Evolutionary conservation across 2,888 invertebrate genomes (phyloP), one percentile per base, ranked within the genome.

Genomic region (Limnephilus auricula): DNA sequence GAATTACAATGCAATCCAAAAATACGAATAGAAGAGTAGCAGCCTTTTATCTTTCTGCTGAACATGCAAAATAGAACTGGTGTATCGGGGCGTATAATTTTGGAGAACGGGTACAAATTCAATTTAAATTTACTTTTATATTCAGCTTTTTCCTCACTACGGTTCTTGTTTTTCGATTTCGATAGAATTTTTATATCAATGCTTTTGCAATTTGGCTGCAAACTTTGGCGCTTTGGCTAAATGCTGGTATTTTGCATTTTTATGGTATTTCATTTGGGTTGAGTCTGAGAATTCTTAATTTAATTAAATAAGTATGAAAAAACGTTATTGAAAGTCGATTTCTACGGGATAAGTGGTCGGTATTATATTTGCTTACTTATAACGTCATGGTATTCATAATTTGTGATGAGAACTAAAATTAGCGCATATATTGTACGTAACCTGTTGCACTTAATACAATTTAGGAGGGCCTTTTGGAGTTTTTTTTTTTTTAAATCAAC

Each of bases 61-160:
- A 91, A 93, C 92, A 92, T 93, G 91, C 92, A 92, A 90, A 92
- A 91, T 89, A 91, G 86, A 91, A 83, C 89, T 90, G 93, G 92
- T 91, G 92, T 91, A 88, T 90, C 89, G 92, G 92, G 91, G 92
- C 91, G 92, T 91, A 91, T 92, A 91, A 92, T 92, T 91, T 92
- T 90, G 91, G 90, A 92, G 92, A 92, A 91, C 92, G 91, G 89
- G 91, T 96, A 96, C 96, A 96, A 96, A 96, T 96, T 96, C 96
- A 96, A 96, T 96, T 96, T 95, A 96, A 96, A 96, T 96, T 96
- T 96, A 95, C 96, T 95, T 96, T 96, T 96, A 92, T 90, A 90
- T 89, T 89, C 90, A 82, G 90, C 84, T 50, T 90, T 92, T 92
- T 90, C 87, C 87, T 88, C 86, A 78, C 79, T 78, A 78, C 87